These are phyloP conservation scores for Zaprionus nigranus DNA, from an alignment of 1,140 invertebrate genomes.

Conservation along the genomic window DNA sequence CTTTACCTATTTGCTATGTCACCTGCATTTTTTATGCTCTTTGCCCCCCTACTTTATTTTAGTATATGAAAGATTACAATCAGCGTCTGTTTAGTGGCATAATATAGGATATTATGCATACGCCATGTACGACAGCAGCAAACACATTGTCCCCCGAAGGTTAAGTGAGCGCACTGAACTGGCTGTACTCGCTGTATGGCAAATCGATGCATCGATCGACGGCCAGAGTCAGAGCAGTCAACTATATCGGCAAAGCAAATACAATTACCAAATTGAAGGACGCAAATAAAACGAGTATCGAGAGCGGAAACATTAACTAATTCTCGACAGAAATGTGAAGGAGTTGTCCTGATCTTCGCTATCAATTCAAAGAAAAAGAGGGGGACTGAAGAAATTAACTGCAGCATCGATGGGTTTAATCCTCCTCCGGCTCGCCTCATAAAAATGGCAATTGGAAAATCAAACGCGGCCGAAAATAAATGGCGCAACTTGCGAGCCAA, in stretches of 20 bases:
- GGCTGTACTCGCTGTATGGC: background rate
- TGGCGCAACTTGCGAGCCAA: slow-evolving; percentile 76
- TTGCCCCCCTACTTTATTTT: slow-evolving; percentile 20
- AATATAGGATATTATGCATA: slow-evolving; percentile 65
- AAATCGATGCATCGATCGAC: slow-evolving; percentile 40
- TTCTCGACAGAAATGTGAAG: background rate
- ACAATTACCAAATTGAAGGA: slow-evolving; percentile 26
- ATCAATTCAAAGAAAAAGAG: background rate
- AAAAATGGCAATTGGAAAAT: slow-evolving; percentile 73
- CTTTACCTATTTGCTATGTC: slow-evolving; percentile 68
- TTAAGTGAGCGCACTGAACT: slow-evolving; percentile 23
- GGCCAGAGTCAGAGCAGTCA: background rate
- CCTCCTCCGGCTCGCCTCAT: slow-evolving; percentile 30
- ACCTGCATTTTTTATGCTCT: slow-evolving; percentile 38
- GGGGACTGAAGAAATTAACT: background rate
- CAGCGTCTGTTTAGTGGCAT: slow-evolving; percentile 66
- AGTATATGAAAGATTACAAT: slow-evolving; percentile 71
- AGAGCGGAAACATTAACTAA: background rate
- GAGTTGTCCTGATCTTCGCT: background rate
- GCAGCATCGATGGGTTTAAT: background rate
- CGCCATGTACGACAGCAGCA: slow-evolving; percentile 19
- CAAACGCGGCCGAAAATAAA: slow-evolving; percentile 73
- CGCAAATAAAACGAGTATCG: background rate
- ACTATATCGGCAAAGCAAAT: slow-evolving; percentile 1
- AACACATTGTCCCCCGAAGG: slow-evolving; percentile 10